A percentile compares a stretch with the other conserved stretches of the same genome.
Evolutionary conservation across 2,888 invertebrate genomes (phyloP).

Genomic region (Orthosia gothica): DNA sequence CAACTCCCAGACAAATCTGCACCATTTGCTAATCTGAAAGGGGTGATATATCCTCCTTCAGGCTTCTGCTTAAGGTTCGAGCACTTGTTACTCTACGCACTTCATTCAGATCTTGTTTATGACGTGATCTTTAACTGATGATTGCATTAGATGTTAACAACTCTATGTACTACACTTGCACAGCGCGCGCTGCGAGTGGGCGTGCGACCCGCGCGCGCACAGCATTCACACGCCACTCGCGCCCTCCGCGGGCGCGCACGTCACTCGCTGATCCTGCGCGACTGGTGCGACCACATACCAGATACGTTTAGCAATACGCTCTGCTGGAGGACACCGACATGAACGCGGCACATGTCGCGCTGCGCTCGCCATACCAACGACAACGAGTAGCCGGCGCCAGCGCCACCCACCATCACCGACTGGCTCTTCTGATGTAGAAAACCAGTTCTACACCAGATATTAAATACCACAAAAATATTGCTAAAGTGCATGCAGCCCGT

Average conservation of each 20-base stretch:
- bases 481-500: not conserved
- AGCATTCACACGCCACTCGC: conserved; percentile 57
- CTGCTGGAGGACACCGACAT: conserved; percentile 13
- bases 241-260: not conserved
- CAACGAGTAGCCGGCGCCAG: conserved; percentile 11
- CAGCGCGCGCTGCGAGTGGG: not conserved
- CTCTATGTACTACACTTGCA: too few species aligned
- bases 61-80: too few species aligned
- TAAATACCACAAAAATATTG: not conserved
- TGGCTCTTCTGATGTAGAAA: too few species aligned
- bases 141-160: too few species aligned
- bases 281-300: conserved; percentile 19
- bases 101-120: too few species aligned
- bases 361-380: conserved; percentile 22
- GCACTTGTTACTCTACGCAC: too few species aligned
- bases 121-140: too few species aligned
- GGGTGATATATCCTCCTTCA: too few species aligned
- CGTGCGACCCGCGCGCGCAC: conserved; percentile 50
- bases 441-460: not conserved
- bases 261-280: conserved; percentile 35
- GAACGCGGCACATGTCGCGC: not conserved
- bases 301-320: conserved; percentile 22
- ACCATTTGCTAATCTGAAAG: too few species aligned
- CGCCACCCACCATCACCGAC: not conserved
- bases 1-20: too few species aligned